These are phyloP conservation scores for Corbicula japonica DNA, from an alignment of 2,888 invertebrate genomes.

Conservation along the genomic window DNA sequence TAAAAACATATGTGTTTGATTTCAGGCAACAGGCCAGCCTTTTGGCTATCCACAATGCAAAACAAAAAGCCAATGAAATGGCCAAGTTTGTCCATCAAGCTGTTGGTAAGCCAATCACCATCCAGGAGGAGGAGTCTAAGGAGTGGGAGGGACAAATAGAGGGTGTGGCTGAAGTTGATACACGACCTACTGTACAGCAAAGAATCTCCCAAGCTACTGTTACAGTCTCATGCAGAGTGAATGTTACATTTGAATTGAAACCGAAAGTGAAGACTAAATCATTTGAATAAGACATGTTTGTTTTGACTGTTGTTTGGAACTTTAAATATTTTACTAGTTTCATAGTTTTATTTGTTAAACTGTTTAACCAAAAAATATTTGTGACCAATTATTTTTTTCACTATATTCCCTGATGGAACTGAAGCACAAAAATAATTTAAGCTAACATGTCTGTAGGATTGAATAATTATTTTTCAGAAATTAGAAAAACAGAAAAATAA, in stretches of 20 bases:
- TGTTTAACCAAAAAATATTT: neutral
- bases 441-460: no score
- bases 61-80: slow-evolving; percentile 84
- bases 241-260: slow-evolving; percentile 82
- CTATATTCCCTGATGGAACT: no score
- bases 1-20: no score
- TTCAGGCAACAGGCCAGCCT: slow-evolving; percentile 82
- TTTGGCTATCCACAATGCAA: slow-evolving; percentile 83
- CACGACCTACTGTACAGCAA: slow-evolving; percentile 77
- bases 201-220: slow-evolving; percentile 78
- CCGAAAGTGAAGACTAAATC: slow-evolving; percentile 76
- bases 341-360: neutral
- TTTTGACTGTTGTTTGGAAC: neutral
- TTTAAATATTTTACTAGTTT: neutral
- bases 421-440: no score
- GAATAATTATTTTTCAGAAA: no score
- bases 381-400: neutral
- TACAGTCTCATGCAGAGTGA: slow-evolving; percentile 78
- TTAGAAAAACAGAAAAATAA: no score
- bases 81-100: slow-evolving; percentile 80
- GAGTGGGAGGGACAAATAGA: slow-evolving; percentile 77
- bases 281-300: neutral
- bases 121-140: slow-evolving; percentile 79
- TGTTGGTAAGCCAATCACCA: slow-evolving; percentile 78
- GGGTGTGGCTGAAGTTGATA: slow-evolving; percentile 69